Evolutionary conservation across 2,888 invertebrate species (phyloP).

Genomic region (Thymelicus acteon): DNA sequence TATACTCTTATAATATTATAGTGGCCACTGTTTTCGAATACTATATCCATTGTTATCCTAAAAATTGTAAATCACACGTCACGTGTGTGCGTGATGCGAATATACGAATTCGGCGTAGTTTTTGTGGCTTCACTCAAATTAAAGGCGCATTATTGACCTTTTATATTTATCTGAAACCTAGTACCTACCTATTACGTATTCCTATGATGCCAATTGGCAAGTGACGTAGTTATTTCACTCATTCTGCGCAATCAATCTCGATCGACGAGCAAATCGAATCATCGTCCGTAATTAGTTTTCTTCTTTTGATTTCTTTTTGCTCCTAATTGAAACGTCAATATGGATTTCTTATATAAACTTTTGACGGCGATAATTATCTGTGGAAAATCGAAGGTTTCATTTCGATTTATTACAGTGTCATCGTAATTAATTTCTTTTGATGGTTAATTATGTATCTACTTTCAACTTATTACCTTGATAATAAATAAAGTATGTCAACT

Average conservation of each 20-base stretch:
- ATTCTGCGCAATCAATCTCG: slow-evolving; percentile 29
- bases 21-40: too few relatives aligned
- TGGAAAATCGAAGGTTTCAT: background rate
- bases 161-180: too few relatives aligned
- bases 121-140: too few relatives aligned
- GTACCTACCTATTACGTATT: background rate
- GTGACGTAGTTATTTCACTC: slow-evolving; percentile 12
- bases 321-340: slow-evolving; percentile 18
- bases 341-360: slow-evolving; percentile 9
- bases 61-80: too few relatives aligned
- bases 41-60: too few relatives aligned
- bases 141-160: too few relatives aligned
- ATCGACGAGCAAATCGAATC: slow-evolving; percentile 25
- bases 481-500: too few relatives aligned
- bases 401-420: background rate
- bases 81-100: too few relatives aligned
- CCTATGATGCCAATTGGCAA: slow-evolving; percentile 7
- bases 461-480: too few relatives aligned
- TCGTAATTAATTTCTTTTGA: background rate
- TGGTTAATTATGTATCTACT: background rate
- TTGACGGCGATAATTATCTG: slow-evolving; percentile 12
- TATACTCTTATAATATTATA: too few relatives aligned
- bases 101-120: too few relatives aligned
- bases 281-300: slow-evolving; percentile 30
- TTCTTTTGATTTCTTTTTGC: slow-evolving; percentile 18